phyloP scores from a whole-genome alignment of 2,888 invertebrate species.

The Pyrrhosoma nymphula region DNA sequence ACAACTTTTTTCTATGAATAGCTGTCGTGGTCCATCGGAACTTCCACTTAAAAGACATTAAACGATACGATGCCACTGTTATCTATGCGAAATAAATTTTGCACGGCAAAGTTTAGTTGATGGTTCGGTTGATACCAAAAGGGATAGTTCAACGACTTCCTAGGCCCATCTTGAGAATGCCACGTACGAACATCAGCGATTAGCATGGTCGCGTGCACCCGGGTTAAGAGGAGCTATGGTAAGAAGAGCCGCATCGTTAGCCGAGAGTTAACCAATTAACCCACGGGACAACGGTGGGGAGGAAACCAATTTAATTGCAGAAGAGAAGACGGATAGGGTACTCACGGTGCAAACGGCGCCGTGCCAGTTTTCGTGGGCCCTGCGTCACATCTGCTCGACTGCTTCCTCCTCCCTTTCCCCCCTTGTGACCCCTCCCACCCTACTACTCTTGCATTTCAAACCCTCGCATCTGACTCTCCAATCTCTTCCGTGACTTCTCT shows the following conservation, averaged over 20 bases:
- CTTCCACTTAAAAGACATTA: no score
- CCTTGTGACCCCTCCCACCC: no score
- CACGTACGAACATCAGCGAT: not conserved
- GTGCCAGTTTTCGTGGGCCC: no score
- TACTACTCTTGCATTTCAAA: not conserved
- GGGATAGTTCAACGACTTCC: not conserved
- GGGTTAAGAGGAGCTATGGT: not conserved
- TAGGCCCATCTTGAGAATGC: not conserved
- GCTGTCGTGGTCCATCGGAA: no score
- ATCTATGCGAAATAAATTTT: no score
- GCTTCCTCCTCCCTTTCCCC: no score
- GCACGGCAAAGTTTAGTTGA: no score
- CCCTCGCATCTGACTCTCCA: not conserved
- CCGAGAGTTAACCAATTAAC: not conserved
- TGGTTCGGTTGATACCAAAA: no score
- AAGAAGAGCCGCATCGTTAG: not conserved
- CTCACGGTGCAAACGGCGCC: not conserved
- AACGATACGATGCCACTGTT: no score
- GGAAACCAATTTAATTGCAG: not conserved
- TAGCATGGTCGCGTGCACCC: not conserved
- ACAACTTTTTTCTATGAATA: no score
- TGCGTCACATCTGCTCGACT: not conserved
- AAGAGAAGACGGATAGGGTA: not conserved
- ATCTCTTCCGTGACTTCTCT: no score
- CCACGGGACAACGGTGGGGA: not conserved